Evolutionary conservation across 37 sponge, comb jelly and placozoan genomes (phyloP), one percentile per base, ranked within the genome.

Genomic region (Spongia lamella): DNA sequence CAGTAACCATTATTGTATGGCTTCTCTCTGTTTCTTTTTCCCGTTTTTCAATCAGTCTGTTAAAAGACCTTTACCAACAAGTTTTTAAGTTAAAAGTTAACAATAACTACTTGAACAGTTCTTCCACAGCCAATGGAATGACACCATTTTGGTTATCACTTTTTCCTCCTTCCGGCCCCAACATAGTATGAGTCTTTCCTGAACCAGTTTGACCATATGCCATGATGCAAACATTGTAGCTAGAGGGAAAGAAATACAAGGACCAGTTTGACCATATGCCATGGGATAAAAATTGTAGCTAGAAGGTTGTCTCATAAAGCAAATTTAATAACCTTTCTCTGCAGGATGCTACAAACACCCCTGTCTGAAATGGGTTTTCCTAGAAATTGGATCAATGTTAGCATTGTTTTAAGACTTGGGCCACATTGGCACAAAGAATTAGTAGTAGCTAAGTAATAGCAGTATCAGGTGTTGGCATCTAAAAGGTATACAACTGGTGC

Each of bases 151-250:
- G 83, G 32, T 55, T 63, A 56, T 6, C 56, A 39, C 11, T 7
- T 43, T 43, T 43, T 63, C 72, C 68, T 19, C 68, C 80, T 56
- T 62, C 38, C 20, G 64, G 27, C 9, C 88, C 89, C 35, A 88
- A 60, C 89, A 88, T 88, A 24, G 84, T 88, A 79, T 88, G 69
- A 3, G 89, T 83, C 74, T 88, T 88, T 7, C 89, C 89, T 22
- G 76, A 72, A 2, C 89, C 89, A 11, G 89, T 88, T 61, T 88
- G 89, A 19, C 89, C 89, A 56, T 88, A 88, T 7, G 89, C 89
- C 89, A 88, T 83, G 59, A 88, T 53, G 54, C 89, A 88, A 4
- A 83, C 89, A 53, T 88, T 83, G 79, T 88, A 88, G 39, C 85
- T 84, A 54, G n/a, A 1, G 4, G 21, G 47, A 9, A 43, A 43